Conservation (phyloP, 2,797 vertebrate species). For the Sebastes hopkinsi region DNA sequence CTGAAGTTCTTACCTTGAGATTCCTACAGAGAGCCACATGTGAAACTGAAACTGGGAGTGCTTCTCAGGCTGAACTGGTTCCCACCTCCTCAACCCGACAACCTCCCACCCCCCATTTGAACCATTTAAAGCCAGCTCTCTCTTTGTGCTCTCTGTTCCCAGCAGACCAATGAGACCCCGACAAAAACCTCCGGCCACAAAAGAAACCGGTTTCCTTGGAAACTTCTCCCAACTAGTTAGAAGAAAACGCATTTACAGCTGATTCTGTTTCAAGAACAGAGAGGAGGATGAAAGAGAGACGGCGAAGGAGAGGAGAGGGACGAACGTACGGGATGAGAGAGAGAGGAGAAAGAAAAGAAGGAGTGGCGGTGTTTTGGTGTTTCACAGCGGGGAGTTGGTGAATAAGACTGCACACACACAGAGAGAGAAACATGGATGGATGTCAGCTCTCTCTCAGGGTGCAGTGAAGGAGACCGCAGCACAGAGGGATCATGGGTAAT, state of each 20-base stretch:
- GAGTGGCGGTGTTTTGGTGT: conserved; percentile 51
- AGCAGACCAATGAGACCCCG: conserved; percentile 86
- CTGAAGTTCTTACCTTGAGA: conserved; percentile 70
- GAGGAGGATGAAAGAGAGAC: conserved; percentile 59
- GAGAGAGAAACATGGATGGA: conserved; percentile 30
- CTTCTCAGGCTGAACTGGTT: conserved; percentile 68
- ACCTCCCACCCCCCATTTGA: conserved; percentile 57
- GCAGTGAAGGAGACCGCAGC: conserved; percentile 26
- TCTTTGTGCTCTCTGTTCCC: conserved; percentile 86
- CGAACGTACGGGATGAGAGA: neutral
- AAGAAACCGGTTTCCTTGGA: conserved; percentile 94
- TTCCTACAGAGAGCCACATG: conserved; percentile 59
- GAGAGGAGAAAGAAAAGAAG: neutral
- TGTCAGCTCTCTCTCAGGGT: conserved; percentile 41
- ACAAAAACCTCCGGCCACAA: conserved; percentile 88
- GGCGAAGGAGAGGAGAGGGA: neutral
- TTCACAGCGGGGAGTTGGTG: conserved; percentile 13
- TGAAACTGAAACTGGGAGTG: conserved; percentile 53
- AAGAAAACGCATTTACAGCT: conserved; percentile 76
- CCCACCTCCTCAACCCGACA: conserved; percentile 49
- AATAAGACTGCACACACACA: neutral
- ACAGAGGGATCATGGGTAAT: conserved; percentile 75
- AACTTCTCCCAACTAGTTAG: conserved; percentile 82
- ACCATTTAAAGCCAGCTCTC: conserved; percentile 68
- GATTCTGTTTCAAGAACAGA: conserved; percentile 82